Conservation (phyloP, 2,113 vertebrate species). For the Phalacrocorax aristotelis region DNA sequence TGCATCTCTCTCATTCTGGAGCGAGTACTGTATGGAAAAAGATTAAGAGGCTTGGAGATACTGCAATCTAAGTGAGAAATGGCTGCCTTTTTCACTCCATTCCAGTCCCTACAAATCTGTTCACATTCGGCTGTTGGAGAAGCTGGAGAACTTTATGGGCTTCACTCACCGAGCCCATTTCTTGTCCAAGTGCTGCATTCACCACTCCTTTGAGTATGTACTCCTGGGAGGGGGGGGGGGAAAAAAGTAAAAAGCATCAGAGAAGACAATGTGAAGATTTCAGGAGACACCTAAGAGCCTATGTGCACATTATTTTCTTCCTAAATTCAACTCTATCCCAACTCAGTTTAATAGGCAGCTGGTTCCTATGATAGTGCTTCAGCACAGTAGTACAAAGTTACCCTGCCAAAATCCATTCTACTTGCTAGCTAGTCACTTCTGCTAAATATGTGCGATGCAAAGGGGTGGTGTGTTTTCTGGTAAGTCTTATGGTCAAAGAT, state of each 20-base stretch:
- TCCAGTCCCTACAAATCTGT: background rate
- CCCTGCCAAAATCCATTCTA: background rate
- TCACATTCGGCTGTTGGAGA: background rate
- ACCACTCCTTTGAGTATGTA: constrained; percentile 97
- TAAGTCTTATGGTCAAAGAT: background rate
- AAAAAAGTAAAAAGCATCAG: background rate
- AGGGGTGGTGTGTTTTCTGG: background rate
- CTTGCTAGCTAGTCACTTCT: background rate
- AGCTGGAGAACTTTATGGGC: background rate
- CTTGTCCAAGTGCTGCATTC: constrained; percentile 93
- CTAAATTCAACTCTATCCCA: background rate
- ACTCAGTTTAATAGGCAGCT: background rate
- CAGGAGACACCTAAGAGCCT: background rate
- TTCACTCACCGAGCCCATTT: constrained; percentile 90
- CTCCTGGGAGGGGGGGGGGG: constrained; percentile 73
- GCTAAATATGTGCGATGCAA: background rate
- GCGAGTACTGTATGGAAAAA: background rate
- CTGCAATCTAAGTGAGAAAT: background rate
- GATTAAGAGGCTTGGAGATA: background rate
- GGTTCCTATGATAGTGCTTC: background rate
- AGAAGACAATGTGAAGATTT: background rate
- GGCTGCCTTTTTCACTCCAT: background rate
- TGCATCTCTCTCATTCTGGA: background rate
- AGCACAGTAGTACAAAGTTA: background rate
- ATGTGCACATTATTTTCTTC: background rate